Percentiles rank a stretch among this genome's conserved stretches.
These are phyloP conservation scores for Bubo bubo DNA, from an alignment of 2,113 vertebrate species.

Conservation along the genomic window DNA sequence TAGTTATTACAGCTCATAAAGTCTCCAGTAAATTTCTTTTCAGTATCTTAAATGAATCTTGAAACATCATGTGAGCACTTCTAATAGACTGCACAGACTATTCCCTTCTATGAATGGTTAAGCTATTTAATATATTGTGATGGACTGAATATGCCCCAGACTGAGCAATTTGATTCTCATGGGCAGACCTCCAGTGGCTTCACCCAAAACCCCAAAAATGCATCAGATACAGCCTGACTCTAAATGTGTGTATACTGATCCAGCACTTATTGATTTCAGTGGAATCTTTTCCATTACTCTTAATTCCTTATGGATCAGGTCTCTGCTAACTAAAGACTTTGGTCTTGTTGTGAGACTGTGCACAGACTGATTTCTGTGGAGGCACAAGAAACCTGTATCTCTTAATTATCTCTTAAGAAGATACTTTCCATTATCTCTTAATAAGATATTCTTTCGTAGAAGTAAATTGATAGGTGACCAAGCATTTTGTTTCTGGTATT, in stretches of 20 bases:
- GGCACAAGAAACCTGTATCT: not conserved
- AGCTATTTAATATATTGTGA: not conserved
- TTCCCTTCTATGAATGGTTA: constrained; percentile 31
- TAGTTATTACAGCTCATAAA: constrained; percentile 61
- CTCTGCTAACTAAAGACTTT: not conserved
- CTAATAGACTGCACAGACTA: constrained; percentile 2
- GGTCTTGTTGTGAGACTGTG: not conserved
- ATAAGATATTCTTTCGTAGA: not conserved
- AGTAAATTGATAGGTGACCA: not conserved
- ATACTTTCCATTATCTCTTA: not conserved
- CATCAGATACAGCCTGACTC: not conserved
- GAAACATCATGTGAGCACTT: constrained; percentile 33
- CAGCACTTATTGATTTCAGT: not conserved
- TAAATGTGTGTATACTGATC: not conserved
- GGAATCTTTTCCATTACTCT: not conserved
- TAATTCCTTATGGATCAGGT: not conserved
- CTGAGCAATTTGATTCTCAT: not conserved
- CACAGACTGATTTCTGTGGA: not conserved
- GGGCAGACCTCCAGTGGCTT: not conserved
- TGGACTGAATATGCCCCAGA: not conserved
- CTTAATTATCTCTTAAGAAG: not conserved
- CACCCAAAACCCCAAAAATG: not conserved
- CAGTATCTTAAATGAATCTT: constrained; percentile 51
- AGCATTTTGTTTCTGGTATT: not conserved
- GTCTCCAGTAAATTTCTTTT: constrained; percentile 49